phyloP scores from a whole-genome alignment of 2,888 invertebrate species.

The Melieria omissa region DNA sequence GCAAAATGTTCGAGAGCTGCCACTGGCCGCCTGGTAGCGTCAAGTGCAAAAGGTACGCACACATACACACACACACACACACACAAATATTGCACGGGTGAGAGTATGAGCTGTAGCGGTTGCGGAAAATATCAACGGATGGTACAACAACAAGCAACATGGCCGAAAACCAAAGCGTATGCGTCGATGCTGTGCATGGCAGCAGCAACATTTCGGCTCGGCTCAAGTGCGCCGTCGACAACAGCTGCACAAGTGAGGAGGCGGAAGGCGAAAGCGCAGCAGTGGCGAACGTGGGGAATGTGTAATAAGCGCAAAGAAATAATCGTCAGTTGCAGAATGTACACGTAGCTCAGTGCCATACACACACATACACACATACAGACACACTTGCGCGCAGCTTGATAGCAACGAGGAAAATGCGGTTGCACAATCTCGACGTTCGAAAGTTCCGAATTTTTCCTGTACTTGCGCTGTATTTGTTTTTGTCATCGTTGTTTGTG shows the following conservation, averaged over 20 bases:
- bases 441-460: slow-evolving; percentile 7
- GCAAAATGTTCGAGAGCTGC: too few relatives aligned
- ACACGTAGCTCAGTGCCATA: neutral
- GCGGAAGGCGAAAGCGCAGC: too few relatives aligned
- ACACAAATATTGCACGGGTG: too few relatives aligned
- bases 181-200: too few relatives aligned
- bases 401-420: slow-evolving; percentile 46
- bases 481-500: too few relatives aligned
- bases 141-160: neutral
- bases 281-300: too few relatives aligned
- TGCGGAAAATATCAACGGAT: too few relatives aligned
- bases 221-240: neutral
- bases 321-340: slow-evolving; percentile 3
- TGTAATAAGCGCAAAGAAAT: slow-evolving; percentile 1
- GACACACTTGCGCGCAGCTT: too few relatives aligned
- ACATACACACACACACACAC: neutral
- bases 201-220: neutral
- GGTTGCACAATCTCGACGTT: slow-evolving; percentile 53
- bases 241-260: neutral
- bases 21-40: neutral
- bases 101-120: too few relatives aligned
- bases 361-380: too few relatives aligned
- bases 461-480: too few relatives aligned
- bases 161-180: too few relatives aligned
- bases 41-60: neutral